phyloP scores from a whole-genome alignment of 2,113 vertebrate genomes.

The Corydoras maculifer region DNA sequence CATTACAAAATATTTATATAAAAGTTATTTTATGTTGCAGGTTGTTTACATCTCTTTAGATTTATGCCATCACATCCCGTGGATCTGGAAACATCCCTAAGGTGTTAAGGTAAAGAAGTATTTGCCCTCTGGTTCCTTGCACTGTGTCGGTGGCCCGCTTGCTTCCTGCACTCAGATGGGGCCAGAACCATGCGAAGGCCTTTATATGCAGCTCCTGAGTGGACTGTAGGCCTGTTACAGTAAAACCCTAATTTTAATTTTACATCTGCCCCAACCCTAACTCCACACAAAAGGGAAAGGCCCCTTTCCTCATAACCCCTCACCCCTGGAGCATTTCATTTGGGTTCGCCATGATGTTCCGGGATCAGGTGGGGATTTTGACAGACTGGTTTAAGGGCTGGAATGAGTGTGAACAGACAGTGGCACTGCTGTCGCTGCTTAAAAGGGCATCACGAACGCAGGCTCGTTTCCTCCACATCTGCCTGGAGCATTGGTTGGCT shows the following conservation, averaged over 20 bases:
- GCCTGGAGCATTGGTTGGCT: conserved; percentile 89
- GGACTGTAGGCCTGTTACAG: conserved; percentile 61
- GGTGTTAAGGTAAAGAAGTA: background rate
- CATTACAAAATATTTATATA: no score
- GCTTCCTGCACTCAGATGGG: conserved; percentile 29
- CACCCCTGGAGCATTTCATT: conserved; percentile 32
- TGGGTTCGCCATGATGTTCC: conserved; percentile 91
- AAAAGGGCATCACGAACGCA: conserved; percentile 89
- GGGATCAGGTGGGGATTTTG: conserved; percentile 92
- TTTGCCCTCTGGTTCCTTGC: background rate
- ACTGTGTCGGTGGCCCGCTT: background rate
- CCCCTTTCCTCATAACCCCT: conserved; percentile 31
- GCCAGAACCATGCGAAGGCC: conserved; percentile 72
- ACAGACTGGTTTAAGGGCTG: conserved; percentile 94
- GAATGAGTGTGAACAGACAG: conserved; percentile 96
- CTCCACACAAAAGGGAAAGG: background rate
- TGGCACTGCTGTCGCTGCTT: conserved; percentile 87
- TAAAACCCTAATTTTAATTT: conserved; percentile 36
- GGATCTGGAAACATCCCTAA: background rate
- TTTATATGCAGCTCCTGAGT: conserved; percentile 47
- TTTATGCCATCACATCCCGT: no score
- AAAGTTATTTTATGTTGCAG: no score
- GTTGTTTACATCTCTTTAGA: no score
- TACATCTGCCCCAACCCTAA: no score
- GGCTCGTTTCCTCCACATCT: conserved; percentile 92